Percentiles rank a stretch among this genome's conserved stretches.
Evolutionary conservation across 2,888 invertebrate genomes (phyloP).

Genomic region (Blera fallax): DNA sequence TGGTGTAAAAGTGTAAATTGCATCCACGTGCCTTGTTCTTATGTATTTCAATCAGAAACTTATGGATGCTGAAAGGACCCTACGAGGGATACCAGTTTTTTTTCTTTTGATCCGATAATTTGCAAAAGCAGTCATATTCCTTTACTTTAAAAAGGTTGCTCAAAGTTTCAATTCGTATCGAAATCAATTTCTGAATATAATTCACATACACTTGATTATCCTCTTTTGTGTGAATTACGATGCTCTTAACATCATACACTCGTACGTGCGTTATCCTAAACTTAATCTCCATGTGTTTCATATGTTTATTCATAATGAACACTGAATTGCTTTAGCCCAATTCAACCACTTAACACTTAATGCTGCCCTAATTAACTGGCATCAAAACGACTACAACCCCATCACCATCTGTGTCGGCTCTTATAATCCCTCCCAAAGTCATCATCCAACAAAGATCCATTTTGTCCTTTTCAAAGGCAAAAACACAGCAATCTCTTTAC

Average conservation of each 20-base stretch:
- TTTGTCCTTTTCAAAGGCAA: constrained; percentile 13
- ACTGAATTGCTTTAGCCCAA: constrained; percentile 41
- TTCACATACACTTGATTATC: not conserved
- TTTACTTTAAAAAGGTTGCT: not conserved
- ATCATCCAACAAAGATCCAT: not conserved
- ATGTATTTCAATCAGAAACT: not conserved
- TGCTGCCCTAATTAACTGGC: constrained; percentile 59
- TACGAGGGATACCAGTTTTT: not conserved
- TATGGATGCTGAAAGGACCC: not conserved
- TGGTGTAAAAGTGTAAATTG: not conserved
- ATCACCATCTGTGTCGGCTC: not conserved
- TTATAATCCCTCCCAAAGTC: constrained; percentile 11
- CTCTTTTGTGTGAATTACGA: constrained; percentile 17
- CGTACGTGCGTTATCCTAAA: not conserved
- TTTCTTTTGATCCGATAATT: not conserved
- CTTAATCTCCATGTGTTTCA: constrained; percentile 7
- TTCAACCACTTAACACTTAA: constrained; percentile 63
- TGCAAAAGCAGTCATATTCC: not conserved
- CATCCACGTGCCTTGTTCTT: not conserved
- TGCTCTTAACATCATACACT: not conserved
- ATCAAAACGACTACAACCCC: constrained; percentile 1
- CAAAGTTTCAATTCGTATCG: not conserved
- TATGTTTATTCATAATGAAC: constrained; percentile 47
- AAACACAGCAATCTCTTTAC: not conserved
- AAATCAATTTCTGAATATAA: not conserved